Evolutionary conservation across 2,797 vertebrate species (phyloP).

Genomic region (Myotis myotis): DNA sequence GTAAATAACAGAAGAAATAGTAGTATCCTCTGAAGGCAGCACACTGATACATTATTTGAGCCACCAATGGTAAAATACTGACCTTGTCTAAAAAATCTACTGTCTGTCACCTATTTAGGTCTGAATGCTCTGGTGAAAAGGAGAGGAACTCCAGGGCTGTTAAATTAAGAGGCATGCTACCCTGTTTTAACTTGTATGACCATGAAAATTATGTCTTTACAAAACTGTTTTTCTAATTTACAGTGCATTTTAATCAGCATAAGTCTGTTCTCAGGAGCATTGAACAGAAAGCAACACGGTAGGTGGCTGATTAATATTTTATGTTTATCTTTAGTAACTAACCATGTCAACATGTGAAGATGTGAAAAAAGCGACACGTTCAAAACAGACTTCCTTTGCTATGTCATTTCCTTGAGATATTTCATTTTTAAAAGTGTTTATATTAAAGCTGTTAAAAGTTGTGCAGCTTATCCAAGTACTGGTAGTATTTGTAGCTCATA

Average conservation of each 20-base stretch:
- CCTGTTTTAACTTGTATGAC: slow-evolving; percentile 55
- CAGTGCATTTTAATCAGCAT: slow-evolving; percentile 63
- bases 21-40: neutral
- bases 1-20: neutral
- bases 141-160: neutral
- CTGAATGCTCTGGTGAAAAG: slow-evolving; percentile 27
- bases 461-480: neutral
- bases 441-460: slow-evolving; percentile 24
- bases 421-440: slow-evolving; percentile 64
- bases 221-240: slow-evolving; percentile 68
- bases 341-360: slow-evolving; percentile 51
- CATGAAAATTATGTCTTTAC: slow-evolving; percentile 61
- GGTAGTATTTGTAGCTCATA: neutral
- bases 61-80: neutral
- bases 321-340: slow-evolving; percentile 66
- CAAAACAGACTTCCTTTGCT: slow-evolving; percentile 57
- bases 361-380: slow-evolving; percentile 25
- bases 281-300: slow-evolving; percentile 45
- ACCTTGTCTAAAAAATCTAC: neutral
- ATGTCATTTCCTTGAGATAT: slow-evolving; percentile 39
- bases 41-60: neutral
- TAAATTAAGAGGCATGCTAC: slow-evolving; percentile 29
- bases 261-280: slow-evolving; percentile 38
- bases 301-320: slow-evolving; percentile 63
- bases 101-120: neutral